These are phyloP conservation scores for Columbina picui DNA, from an alignment of 2,113 vertebrate species.

Conservation along the genomic window DNA sequence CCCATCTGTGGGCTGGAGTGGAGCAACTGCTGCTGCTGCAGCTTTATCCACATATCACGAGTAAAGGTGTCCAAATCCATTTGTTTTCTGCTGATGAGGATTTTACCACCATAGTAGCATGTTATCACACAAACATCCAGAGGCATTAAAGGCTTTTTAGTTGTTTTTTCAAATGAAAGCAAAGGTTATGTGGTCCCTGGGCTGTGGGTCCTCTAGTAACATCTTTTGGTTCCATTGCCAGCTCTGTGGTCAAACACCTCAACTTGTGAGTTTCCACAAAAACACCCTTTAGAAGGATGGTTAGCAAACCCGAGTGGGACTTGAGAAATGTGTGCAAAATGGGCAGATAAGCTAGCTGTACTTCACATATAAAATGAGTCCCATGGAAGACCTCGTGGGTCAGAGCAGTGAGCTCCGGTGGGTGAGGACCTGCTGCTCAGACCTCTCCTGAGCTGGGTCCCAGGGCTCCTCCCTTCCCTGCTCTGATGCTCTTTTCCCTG, in stretches of 20 bases:
- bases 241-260: neutral
- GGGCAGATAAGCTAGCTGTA: neutral
- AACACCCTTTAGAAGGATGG: neutral
- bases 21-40: neutral
- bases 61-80: neutral
- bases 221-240: neutral
- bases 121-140: neutral
- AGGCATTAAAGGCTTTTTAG: neutral
- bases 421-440: neutral
- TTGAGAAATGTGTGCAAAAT: neutral
- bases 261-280: neutral
- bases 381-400: neutral
- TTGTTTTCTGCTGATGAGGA: neutral
- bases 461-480: rapidly evolving
- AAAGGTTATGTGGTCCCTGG: neutral
- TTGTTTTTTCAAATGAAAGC: neutral
- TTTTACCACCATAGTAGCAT: neutral
- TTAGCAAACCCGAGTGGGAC: neutral
- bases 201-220: neutral
- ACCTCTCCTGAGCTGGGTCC: neutral
- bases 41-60: neutral
- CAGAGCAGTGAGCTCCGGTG: neutral
- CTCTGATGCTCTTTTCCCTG: neutral
- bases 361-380: neutral
- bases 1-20: neutral